Percentiles rank a stretch among this genome's conserved stretches.
phyloP scores from a whole-genome alignment of 1,140 invertebrate species.

The Calosoma granatense region DNA sequence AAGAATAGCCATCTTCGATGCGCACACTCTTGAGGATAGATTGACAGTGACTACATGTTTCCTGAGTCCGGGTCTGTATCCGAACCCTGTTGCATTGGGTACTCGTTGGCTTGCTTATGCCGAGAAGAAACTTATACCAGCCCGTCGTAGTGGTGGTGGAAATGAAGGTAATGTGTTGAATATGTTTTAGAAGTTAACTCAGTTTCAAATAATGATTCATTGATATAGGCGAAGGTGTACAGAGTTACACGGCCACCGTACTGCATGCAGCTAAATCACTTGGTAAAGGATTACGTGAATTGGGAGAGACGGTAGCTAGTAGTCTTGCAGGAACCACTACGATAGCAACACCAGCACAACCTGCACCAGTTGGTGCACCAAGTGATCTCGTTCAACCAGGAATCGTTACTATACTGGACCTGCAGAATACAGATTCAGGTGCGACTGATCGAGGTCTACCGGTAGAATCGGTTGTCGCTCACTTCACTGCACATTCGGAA shows the following conservation, averaged over 20 bases:
- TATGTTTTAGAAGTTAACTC: background rate
- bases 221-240: constrained; percentile 46
- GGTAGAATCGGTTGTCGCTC: constrained; percentile 70
- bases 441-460: constrained; percentile 34
- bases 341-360: constrained; percentile 30
- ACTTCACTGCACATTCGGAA: constrained; percentile 89
- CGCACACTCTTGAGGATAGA: constrained; percentile 74
- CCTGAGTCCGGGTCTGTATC: constrained; percentile 70
- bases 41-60: constrained; percentile 83
- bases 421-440: constrained; percentile 34
- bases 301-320: constrained; percentile 89
- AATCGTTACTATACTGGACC: constrained; percentile 80
- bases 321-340: constrained; percentile 62
- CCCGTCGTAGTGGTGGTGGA: constrained; percentile 79
- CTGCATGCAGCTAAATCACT: constrained; percentile 90
- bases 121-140: constrained; percentile 71
- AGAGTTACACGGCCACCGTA: constrained; percentile 91
- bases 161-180: constrained; percentile 46
- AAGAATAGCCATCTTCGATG: constrained; percentile 84
- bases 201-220: background rate
- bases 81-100: constrained; percentile 85
- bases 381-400: constrained; percentile 60
- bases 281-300: constrained; percentile 71
- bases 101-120: constrained; percentile 71
- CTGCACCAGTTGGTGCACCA: constrained; percentile 33